Conservation (phyloP, 2,113 vertebrate genomes). For the Cardinalis cardinalis region DNA sequence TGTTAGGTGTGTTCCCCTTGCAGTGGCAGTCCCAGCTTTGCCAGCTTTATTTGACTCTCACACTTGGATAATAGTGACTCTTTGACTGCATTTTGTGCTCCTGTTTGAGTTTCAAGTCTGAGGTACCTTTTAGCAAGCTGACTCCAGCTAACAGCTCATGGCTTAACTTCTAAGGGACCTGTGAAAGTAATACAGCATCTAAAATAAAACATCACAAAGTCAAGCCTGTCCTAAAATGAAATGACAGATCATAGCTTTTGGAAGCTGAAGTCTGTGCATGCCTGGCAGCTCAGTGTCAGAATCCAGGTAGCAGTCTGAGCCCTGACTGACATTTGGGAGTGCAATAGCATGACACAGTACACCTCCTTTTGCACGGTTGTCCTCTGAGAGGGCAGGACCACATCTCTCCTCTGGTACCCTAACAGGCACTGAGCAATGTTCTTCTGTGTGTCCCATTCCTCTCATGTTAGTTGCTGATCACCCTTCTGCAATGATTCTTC, state of each 20-base stretch:
- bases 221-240: neutral
- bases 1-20: neutral
- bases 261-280: neutral
- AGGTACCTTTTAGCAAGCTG: neutral
- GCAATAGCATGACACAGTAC: neutral
- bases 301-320: neutral
- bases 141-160: neutral
- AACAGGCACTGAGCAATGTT: neutral
- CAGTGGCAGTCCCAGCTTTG: neutral
- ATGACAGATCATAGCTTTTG: neutral
- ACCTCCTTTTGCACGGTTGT: fast-evolving
- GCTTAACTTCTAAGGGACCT: neutral
- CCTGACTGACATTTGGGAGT: neutral
- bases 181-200: neutral
- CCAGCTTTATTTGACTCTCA: neutral
- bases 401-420: neutral
- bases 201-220: neutral
- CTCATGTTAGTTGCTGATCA: neutral
- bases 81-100: neutral
- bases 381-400: neutral
- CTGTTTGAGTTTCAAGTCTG: neutral
- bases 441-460: neutral
- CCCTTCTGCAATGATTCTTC: neutral
- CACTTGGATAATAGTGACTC: neutral
- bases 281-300: neutral